Base-by-base conservation (phyloP, 2,113 vertebrate genomes). In the Sinocyclocheilus rhinocerous region DNA sequence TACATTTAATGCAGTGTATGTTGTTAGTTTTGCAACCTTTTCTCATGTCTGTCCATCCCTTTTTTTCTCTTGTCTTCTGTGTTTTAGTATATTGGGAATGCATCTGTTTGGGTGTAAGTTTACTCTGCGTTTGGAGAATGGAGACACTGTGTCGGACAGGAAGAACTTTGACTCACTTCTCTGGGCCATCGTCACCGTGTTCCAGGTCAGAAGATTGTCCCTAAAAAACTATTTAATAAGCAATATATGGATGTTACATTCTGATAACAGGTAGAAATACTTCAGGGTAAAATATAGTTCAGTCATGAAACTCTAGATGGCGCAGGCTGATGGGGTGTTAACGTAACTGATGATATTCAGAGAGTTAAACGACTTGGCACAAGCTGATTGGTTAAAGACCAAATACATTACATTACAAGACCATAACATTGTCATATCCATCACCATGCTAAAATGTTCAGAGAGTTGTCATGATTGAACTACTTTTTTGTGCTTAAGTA, bases 81-180 rank as follows among this genome's bases (percentile, higher is more conserved):
- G 8, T 82, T 91, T 26, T 89, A 99, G 98, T 92, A 99, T 99
- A 91, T 95, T 99, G 8, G 98, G 98, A 16, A 99, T 99, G 98
- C 98, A 99, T 91, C 96, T 99, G 16, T 99, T 99, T 18, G 98
- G 97, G 13, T 97, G 98, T 90, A 99, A 99, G 90, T 99, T 99
- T 89, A 97, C 97, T 86, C 91, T 99, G 91, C 96, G 95, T 80
- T 96, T 97, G 1, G 97, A 99, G 86, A 95, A 94, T 0, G 98
- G 98, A 76, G 98, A 99, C 92, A 99, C 98, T 0, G 92, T 99
- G 85, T 97, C 97, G 0, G 98, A 99, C 91, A 93, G 98, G 82
- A 99, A 99, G 92, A 99, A 99, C 88, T 99, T 99, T 45, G 98
- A 99, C 91, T 97, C 98, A 5, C 92, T 99, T 48, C 96, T 99